Conservation (phyloP, 92 coral and sea anemone species). For the Palythoa heliodiscus region DNA sequence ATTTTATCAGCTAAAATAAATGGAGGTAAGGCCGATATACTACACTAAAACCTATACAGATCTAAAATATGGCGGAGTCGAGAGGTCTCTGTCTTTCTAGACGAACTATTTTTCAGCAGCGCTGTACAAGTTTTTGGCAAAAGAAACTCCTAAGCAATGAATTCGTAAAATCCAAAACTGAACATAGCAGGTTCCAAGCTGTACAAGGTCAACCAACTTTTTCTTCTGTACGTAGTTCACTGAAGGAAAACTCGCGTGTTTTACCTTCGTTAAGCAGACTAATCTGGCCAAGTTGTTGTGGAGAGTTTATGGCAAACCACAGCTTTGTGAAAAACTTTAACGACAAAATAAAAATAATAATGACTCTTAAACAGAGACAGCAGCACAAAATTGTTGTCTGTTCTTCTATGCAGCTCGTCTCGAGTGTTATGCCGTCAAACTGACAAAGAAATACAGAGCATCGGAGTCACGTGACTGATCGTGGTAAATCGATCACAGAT, state of each 20-base stretch:
- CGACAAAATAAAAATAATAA: background rate
- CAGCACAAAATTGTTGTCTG: background rate
- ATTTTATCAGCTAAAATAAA: constrained; percentile 33
- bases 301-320: background rate
- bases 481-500: constrained; percentile 49
- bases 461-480: no score
- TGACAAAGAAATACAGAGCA: background rate
- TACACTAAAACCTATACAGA: constrained; percentile 23
- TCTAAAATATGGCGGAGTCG: constrained; percentile 4
- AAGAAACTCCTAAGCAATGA: background rate
- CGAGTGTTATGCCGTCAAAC: constrained; percentile 16
- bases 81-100: background rate
- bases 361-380: background rate
- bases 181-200: background rate
- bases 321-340: background rate
- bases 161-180: background rate
- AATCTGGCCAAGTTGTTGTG: background rate
- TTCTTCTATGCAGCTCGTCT: background rate
- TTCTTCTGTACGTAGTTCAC: background rate
- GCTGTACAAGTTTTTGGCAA: background rate
- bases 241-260: background rate
- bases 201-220: background rate
- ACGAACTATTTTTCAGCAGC: background rate
- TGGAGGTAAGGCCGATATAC: constrained; percentile 1
- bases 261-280: background rate